Evolutionary conservation across 1,140 invertebrate genomes (phyloP).

Genomic region (Ylistrum balloti): DNA sequence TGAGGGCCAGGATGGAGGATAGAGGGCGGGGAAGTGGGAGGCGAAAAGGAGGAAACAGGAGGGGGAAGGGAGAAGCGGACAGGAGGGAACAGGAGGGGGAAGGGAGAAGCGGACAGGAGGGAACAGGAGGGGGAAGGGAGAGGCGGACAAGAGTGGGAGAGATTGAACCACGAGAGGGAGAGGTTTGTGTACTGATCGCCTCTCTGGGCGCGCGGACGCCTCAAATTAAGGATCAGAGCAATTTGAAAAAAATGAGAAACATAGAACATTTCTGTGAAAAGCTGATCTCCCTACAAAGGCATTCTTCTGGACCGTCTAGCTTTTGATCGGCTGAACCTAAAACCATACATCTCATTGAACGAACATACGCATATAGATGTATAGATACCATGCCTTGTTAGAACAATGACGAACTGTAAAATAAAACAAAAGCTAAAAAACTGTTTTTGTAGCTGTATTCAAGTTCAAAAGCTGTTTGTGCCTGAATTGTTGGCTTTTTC

Average conservation of each 20-base stretch:
- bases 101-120: too few species aligned
- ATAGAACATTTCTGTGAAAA: background rate
- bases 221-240: conserved; percentile 1
- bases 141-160: too few species aligned
- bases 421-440: conserved; percentile 3
- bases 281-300: conserved; percentile 11
- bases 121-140: too few species aligned
- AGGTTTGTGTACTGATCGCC: background rate
- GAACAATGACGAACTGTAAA: conserved; percentile 20
- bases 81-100: background rate
- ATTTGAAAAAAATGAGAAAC: background rate
- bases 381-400: background rate
- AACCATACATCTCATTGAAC: conserved; percentile 39
- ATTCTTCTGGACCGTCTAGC: conserved; percentile 9
- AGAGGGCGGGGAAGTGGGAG: background rate
- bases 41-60: background rate
- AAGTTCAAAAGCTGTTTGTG: background rate
- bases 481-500: background rate
- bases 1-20: background rate
- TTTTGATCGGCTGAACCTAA: background rate
- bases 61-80: background rate
- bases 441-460: background rate
- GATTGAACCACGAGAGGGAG: background rate
- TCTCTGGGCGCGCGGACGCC: background rate
- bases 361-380: background rate